Conservation (phyloP, 2,797 vertebrate species). For the Gouania willdenowi region DNA sequence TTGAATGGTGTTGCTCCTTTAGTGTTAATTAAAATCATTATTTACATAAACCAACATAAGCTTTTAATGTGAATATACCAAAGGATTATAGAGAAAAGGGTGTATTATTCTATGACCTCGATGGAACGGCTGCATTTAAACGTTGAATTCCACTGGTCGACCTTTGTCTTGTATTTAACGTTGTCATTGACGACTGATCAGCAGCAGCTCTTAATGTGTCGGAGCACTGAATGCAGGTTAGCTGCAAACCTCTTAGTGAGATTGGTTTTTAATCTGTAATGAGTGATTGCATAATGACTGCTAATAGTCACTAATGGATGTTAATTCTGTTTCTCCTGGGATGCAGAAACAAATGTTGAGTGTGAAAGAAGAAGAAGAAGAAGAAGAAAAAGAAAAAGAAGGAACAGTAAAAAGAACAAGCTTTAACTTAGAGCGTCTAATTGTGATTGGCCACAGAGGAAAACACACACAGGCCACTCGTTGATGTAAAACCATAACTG, state of each 20-base stretch:
- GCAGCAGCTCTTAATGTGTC: constrained; percentile 19
- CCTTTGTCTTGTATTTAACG: background rate
- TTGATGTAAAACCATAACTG: too few species aligned
- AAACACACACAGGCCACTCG: too few species aligned
- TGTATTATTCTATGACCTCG: constrained; percentile 6
- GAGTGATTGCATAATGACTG: constrained; percentile 44
- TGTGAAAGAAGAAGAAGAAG: too few species aligned
- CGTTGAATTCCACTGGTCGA: background rate
- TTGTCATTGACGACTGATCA: constrained; percentile 8
- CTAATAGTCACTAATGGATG: constrained; percentile 57
- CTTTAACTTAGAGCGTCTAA: too few species aligned
- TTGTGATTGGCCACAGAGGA: too few species aligned
- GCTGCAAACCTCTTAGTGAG: constrained; percentile 45
- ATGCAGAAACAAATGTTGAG: constrained; percentile 19
- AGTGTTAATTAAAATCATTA: too few species aligned
- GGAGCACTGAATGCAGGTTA: constrained; percentile 30
- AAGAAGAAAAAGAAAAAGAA: too few species aligned
- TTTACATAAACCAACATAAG: too few species aligned
- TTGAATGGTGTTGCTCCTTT: too few species aligned
- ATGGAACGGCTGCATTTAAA: constrained; percentile 5
- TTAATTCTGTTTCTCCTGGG: constrained; percentile 32
- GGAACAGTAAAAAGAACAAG: too few species aligned
- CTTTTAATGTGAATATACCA: too few species aligned
- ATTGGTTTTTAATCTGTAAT: constrained; percentile 62
- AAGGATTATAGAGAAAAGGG: too few species aligned